Percentiles rank a stretch among this genome's conserved stretches.
These are phyloP conservation scores for Conomelus anceps DNA, from an alignment of 2,888 invertebrate species.

Conservation along the genomic window DNA sequence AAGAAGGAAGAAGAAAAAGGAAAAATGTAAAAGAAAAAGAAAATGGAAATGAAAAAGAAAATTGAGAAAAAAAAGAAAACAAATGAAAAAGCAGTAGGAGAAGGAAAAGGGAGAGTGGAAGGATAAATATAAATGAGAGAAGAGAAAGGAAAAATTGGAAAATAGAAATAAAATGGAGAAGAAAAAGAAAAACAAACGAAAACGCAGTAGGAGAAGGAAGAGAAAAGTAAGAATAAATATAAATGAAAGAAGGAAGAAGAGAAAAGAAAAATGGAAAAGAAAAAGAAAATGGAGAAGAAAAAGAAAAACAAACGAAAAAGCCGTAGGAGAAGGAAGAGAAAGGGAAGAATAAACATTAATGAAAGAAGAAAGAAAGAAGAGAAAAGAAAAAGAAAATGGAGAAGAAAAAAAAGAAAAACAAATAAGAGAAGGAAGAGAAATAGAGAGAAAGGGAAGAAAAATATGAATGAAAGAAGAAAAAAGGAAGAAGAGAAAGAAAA, in stretches of 20 bases:
- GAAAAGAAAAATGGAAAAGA: neutral
- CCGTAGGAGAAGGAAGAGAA: neutral
- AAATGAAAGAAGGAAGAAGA: neutral
- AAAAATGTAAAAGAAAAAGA: neutral
- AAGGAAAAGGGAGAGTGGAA: neutral
- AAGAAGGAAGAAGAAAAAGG: neutral
- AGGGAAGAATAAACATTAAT: too few species aligned
- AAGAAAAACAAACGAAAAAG: neutral
- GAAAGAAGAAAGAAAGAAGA: neutral
- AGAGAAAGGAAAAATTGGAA: neutral
- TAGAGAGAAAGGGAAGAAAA: too few species aligned
- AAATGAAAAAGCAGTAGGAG: neutral
- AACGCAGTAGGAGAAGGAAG: neutral
- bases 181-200: neutral
- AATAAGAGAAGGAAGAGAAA: too few species aligned
- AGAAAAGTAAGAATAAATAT: neutral
- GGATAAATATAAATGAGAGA: neutral
- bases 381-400: neutral
- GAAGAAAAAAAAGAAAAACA: neutral
- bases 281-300: neutral
- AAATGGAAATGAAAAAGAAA: neutral
- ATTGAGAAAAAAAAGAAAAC: neutral
- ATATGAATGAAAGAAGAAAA: neutral
- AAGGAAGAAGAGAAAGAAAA: neutral
- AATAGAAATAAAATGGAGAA: neutral